Percentiles rank a stretch among this genome's conserved stretches.
Conservation (phyloP, 1,140 invertebrate genomes). For the Drosophila pseudoobscura region DNA sequence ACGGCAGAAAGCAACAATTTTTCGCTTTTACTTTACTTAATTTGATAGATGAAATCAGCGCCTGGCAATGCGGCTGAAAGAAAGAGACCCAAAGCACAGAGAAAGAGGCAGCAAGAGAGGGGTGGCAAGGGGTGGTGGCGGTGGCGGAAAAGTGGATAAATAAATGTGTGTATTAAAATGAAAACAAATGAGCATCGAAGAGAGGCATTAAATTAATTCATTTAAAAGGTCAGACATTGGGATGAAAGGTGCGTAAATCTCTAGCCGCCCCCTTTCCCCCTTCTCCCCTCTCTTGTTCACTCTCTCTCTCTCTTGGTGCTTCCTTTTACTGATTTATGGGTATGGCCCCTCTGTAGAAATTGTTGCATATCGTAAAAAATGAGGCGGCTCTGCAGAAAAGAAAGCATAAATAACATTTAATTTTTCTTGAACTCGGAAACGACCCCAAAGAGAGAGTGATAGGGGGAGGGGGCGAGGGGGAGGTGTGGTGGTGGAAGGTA, state of each 20-base stretch:
- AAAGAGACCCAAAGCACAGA: slow-evolving; percentile 1
- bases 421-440: slow-evolving; percentile 52
- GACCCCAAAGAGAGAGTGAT: slow-evolving; percentile 2
- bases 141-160: slow-evolving; percentile 7
- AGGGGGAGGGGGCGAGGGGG: neutral
- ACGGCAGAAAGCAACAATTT: slow-evolving; percentile 41
- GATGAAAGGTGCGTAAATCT: slow-evolving; percentile 67
- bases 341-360: slow-evolving; percentile 32
- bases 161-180: slow-evolving; percentile 32
- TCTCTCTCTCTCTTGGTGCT: slow-evolving; percentile 3
- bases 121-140: neutral
- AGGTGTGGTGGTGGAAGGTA: neutral
- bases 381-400: slow-evolving; percentile 21
- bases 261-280: neutral
- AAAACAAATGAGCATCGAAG: slow-evolving; percentile 41
- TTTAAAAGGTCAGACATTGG: slow-evolving; percentile 49
- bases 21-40: slow-evolving; percentile 72
- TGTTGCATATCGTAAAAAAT: slow-evolving; percentile 71
- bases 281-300: slow-evolving; percentile 4
- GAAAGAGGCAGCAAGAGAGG: too few relatives aligned
- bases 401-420: slow-evolving; percentile 78
- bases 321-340: slow-evolving; percentile 61
- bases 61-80: slow-evolving; percentile 47
- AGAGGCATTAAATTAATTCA: slow-evolving; percentile 54
- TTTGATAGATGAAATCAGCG: slow-evolving; percentile 79